Percentiles rank a stretch among this genome's conserved stretches.
phyloP scores from a whole-genome alignment of 2,888 invertebrate genomes.

The Meteorus cinctellus region DNA sequence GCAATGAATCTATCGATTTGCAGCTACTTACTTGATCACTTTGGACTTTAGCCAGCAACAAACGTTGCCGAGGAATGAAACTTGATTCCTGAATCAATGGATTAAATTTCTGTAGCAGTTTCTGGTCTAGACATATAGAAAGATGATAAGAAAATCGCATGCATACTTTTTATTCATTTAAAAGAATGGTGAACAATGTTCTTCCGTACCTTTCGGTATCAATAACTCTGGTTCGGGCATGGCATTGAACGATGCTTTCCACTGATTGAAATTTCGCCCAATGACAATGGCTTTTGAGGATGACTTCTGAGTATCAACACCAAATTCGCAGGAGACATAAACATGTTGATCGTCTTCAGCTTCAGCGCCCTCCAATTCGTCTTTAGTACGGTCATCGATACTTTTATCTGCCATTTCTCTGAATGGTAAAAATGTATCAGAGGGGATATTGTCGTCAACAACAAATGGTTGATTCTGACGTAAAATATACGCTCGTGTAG shows the following conservation, averaged over 20 bases:
- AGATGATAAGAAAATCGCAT: neutral
- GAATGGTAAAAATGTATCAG: conserved; percentile 48
- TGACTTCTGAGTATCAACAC: conserved; percentile 66
- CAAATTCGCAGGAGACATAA: conserved; percentile 72
- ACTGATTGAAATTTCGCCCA: conserved; percentile 79
- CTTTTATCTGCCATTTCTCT: conserved; percentile 29
- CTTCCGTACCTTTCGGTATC: conserved; percentile 66
- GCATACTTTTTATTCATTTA: neutral
- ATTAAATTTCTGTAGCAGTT: conserved; percentile 75
- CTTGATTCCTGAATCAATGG: conserved; percentile 69
- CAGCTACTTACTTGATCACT: conserved; percentile 70
- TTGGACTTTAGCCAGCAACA: conserved; percentile 77
- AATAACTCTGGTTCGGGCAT: conserved; percentile 62
- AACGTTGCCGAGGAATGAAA: conserved; percentile 79
- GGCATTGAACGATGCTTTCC: conserved; percentile 75
- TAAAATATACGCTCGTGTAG: conserved; percentile 73
- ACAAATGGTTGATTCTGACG: conserved; percentile 69
- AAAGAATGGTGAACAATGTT: neutral
- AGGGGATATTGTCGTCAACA: conserved; percentile 59
- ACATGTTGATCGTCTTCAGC: conserved; percentile 44
- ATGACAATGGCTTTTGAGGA: conserved; percentile 76
- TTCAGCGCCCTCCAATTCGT: conserved; percentile 6
- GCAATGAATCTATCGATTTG: neutral
- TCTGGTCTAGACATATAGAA: conserved; percentile 61
- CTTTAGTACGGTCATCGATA: conserved; percentile 8